Base-by-base conservation (phyloP, 23 tunicate genomes). In the Aplidium turbinatum region DNA sequence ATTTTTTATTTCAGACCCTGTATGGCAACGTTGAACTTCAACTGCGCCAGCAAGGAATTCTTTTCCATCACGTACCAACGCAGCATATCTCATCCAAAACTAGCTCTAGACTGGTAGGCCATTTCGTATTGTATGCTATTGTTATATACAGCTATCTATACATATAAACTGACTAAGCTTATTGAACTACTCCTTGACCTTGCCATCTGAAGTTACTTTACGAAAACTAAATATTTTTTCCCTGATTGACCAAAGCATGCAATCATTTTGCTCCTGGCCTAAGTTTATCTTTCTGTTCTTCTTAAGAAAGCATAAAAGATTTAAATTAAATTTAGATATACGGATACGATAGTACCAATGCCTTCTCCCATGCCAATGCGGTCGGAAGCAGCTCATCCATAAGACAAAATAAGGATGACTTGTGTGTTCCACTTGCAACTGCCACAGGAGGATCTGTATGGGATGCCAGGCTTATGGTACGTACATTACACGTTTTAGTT, bases 401-500 rank as follows among this genome's bases (percentile, higher is more conserved):
- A 22, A 78, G 83, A 60, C 84, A 54, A 13, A 83, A 58, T 55
- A 78, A 73, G 50, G 19, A 26, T 6, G 89, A 90, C 70, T 42
- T 57, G n/a, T 90, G 97, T 55, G 82, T 68, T 31, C 81, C 81
- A 53, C 76, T 90, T 35, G 83, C 84, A 32, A 85, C 82, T n/a
- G 67, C 45, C 23, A 77, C 97, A 29, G 84, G 85, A 2, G 97
- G 97, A 35, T 90, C 97, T 35, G 84, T 90, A 5, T 90, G 97
- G 97, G 76, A 82, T 54, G 76, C 80, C 3, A 63, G 31, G 0
- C 35, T 21, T 28, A 31, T 83, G 76, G 89, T 83, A 53, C 13
- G 50, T 16, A 42, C 13, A 42, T 42, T 16, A 42, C 50, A 42
- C 13, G 11, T 42, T 9, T 42, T 42, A 42, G 50, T 42, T 42